These are phyloP conservation scores for Xylophagus ater DNA, from an alignment of 2,888 invertebrate genomes.

Conservation along the genomic window DNA sequence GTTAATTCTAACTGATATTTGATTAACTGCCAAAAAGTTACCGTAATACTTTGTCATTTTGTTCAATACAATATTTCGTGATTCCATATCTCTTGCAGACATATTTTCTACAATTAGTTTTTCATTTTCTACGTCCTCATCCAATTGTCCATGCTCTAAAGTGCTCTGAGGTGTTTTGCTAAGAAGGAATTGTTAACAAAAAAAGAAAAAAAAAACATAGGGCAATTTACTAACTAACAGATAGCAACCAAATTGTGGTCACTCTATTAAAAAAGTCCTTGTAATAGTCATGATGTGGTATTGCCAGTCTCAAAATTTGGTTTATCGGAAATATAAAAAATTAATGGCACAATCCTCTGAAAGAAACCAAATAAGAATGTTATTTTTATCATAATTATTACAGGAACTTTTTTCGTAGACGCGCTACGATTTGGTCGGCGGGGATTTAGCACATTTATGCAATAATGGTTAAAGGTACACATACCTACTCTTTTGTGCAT, in stretches of 20 bases:
- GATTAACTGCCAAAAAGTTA: slow-evolving; percentile 65
- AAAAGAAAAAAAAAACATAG: not conserved
- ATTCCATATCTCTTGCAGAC: slow-evolving; percentile 30
- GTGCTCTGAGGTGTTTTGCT: slow-evolving; percentile 25
- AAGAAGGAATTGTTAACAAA: slow-evolving; percentile 17
- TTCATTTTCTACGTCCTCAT: slow-evolving; percentile 49
- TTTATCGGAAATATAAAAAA: too few species aligned
- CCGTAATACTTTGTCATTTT: slow-evolving; percentile 66
- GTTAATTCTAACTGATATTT: slow-evolving; percentile 47
- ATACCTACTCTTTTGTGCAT: not conserved
- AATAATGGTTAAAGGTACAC: too few species aligned
- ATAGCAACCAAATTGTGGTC: not conserved
- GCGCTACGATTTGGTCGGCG: too few species aligned
- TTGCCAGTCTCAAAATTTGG: too few species aligned
- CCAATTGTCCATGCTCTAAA: slow-evolving; percentile 33
- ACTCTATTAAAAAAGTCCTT: not conserved
- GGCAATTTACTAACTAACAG: not conserved
- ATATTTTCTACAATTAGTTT: slow-evolving; percentile 40
- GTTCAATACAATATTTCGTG: slow-evolving; percentile 48
- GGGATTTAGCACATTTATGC: too few species aligned
- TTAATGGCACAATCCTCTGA: too few species aligned
- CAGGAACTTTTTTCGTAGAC: too few species aligned
- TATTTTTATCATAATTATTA: too few species aligned
- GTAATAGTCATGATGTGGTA: too few species aligned
- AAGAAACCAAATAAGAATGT: too few species aligned